Conservation (phyloP, 2,113 vertebrate genomes). For the Tenebrosternarchus preto region DNA sequence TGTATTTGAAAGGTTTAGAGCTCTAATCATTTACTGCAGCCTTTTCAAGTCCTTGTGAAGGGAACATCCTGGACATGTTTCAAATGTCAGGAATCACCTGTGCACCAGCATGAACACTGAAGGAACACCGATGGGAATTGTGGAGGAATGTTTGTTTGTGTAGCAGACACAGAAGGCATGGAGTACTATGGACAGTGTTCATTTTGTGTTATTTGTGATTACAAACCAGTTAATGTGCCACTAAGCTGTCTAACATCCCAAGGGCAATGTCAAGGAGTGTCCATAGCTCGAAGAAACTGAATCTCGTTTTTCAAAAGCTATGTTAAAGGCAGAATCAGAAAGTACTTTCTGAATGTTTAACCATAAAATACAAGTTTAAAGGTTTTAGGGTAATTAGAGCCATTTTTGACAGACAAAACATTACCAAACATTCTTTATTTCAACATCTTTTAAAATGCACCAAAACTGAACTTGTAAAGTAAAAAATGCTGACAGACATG, state of each 20-base stretch:
- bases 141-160: no score
- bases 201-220: no score
- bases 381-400: not conserved
- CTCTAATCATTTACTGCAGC: not conserved
- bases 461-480: not conserved
- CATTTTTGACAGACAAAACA: not conserved
- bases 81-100: not conserved
- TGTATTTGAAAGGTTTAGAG: not conserved
- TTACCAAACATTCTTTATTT: not conserved
- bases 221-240: not conserved
- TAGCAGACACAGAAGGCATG: no score
- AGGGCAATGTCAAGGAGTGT: not conserved
- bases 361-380: not conserved
- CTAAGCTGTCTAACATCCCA: not conserved
- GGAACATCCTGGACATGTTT: not conserved
- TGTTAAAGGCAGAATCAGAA: not conserved
- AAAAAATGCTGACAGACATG: conserved; percentile 53
- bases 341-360: no score
- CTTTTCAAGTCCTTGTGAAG: not conserved
- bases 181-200: no score
- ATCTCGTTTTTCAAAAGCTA: not conserved
- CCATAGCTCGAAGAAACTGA: not conserved
- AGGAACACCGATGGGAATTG: not conserved
- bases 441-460: not conserved
- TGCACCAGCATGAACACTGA: not conserved